phyloP scores from a whole-genome alignment of 2,113 vertebrate species.

The Agapornis roseicollis region DNA sequence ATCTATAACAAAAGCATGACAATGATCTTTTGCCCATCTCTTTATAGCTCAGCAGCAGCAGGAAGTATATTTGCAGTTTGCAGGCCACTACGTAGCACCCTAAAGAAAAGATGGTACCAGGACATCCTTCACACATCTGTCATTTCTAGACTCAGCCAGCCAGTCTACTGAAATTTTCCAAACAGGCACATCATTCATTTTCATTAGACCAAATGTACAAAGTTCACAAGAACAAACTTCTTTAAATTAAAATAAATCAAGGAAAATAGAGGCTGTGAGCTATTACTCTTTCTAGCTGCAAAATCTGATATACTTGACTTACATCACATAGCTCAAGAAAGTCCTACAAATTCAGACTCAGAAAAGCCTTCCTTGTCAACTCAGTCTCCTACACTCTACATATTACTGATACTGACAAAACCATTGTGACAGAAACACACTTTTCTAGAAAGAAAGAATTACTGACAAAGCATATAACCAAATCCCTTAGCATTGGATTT shows the following conservation, averaged over 20 bases:
- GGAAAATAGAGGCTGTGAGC: neutral
- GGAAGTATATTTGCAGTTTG: neutral
- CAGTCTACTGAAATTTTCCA: neutral
- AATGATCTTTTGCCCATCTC: neutral
- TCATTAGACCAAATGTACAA: neutral
- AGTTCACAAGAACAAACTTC: neutral
- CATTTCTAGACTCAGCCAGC: neutral
- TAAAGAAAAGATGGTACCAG: neutral
- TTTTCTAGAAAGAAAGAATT: neutral
- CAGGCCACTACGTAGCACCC: neutral
- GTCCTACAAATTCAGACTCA: neutral
- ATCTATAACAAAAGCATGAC: neutral
- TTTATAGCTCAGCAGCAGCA: neutral
- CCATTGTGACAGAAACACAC: neutral
- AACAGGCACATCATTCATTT: neutral
- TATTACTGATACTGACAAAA: neutral
- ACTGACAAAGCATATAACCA: slow-evolving; percentile 12
- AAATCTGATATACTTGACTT: neutral
- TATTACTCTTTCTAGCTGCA: neutral
- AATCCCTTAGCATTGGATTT: neutral
- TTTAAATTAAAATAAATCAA: neutral
- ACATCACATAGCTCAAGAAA: neutral
- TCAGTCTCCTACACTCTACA: neutral
- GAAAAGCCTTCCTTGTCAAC: neutral
- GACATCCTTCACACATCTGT: neutral